A percentile compares a stretch with the other conserved stretches of the same genome.
Conservation (phyloP, 2,888 invertebrate species). For the Girardia tigrina region DNA sequence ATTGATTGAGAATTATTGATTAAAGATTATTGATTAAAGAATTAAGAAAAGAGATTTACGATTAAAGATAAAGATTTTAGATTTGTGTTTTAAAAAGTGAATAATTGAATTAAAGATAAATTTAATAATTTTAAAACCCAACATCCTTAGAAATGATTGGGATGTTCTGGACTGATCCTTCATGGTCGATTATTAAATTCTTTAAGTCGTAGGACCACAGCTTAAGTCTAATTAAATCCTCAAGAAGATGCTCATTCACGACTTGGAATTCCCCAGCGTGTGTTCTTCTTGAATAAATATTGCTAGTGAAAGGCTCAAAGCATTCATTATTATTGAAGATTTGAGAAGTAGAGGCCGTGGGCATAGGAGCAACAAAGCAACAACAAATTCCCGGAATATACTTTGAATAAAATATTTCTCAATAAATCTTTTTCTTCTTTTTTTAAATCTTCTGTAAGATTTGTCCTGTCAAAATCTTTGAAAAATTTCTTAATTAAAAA, state of each 20-base stretch:
- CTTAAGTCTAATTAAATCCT: constrained; percentile 74
- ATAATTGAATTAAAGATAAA: too few species aligned
- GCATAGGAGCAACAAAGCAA: constrained; percentile 95
- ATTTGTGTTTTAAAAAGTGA: too few species aligned
- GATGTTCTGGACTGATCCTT: constrained; percentile 74
- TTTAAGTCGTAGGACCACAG: constrained; percentile 92
- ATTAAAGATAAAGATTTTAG: too few species aligned
- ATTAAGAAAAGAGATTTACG: too few species aligned
- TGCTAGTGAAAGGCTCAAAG: constrained; percentile 91
- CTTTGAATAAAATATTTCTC: not conserved
- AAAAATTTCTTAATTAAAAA: too few species aligned
- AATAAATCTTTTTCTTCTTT: not conserved
- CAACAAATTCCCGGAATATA: not conserved
- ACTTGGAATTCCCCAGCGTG: constrained; percentile 82
- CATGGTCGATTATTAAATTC: constrained; percentile 72
- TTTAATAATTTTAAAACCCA: too few species aligned
- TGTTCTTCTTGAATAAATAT: constrained; percentile 81
- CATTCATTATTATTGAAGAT: constrained; percentile 97
- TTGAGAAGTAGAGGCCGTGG: constrained; percentile 94
- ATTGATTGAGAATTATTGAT: too few species aligned
- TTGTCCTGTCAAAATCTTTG: not conserved
- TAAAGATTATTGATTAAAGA: too few species aligned
- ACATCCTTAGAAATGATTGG: constrained; percentile 69
- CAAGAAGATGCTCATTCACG: constrained; percentile 83
- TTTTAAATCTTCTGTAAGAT: not conserved